These are phyloP conservation scores for Lordiphosa mommai DNA, from an alignment of 1,140 invertebrate species.

Conservation along the genomic window DNA sequence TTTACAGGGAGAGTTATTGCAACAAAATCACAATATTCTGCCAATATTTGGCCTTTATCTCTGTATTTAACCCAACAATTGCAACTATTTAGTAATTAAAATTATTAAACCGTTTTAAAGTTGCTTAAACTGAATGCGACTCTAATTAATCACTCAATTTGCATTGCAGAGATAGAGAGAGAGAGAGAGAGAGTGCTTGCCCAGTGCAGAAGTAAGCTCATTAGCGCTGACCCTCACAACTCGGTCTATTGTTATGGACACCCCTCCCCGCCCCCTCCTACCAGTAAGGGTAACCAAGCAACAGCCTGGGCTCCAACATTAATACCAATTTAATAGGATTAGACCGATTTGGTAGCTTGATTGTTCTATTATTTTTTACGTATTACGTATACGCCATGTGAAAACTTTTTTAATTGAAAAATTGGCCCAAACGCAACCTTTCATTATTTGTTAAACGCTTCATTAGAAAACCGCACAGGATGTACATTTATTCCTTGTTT, in stretches of 20 bases:
- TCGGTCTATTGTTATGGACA: background rate
- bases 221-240: conserved; percentile 36
- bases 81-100: no score
- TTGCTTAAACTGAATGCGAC: no score
- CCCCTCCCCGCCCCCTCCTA: background rate
- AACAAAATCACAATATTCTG: no score
- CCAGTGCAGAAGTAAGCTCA: conserved; percentile 41
- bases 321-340: conserved; percentile 54
- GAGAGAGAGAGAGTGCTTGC: conserved; percentile 2
- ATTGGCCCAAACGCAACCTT: conserved; percentile 25
- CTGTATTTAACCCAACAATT: no score
- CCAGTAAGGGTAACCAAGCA: conserved; percentile 17
- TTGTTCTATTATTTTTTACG: conserved; percentile 41
- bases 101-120: no score
- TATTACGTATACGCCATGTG: conserved; percentile 55
- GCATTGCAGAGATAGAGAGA: conserved; percentile 4
- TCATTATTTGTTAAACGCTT: conserved; percentile 64
- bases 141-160: no score
- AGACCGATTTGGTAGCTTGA: conserved; percentile 7
- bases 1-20: no score
- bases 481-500: conserved; percentile 4
- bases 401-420: conserved; percentile 59
- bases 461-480: conserved; percentile 39
- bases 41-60: no score
- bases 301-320: conserved; percentile 34